Conservation (phyloP, 2,888 invertebrate species). For the Monochamus alternatus region DNA sequence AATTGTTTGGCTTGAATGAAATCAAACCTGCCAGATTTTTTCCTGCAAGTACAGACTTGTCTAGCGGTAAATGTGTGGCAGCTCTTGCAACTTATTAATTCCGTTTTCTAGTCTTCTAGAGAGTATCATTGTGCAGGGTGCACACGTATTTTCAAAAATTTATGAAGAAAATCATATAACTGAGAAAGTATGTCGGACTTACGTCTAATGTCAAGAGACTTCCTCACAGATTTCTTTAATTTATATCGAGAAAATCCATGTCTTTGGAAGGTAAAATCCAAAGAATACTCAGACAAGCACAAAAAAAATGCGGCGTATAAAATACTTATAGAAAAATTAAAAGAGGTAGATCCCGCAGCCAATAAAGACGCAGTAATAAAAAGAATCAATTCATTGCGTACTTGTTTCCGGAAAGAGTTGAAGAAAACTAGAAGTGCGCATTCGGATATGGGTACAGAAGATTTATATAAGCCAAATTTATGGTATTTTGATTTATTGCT, state of each 20-base stretch:
- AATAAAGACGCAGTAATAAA: constrained; percentile 46
- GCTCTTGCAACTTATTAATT: too few species aligned
- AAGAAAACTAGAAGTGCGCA: too few species aligned
- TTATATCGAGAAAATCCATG: constrained; percentile 52
- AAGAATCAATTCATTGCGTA: constrained; percentile 56
- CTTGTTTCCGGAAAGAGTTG: too few species aligned
- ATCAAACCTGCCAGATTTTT: constrained; percentile 28
- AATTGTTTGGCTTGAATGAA: constrained; percentile 4
- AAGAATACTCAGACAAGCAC: constrained; percentile 52
- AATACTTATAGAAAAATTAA: constrained; percentile 43
- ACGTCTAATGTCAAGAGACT: too few species aligned
- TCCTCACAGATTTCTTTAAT: constrained; percentile 49
- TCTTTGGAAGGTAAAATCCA: constrained; percentile 52
- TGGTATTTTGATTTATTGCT: too few species aligned
- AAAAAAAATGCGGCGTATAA: constrained; percentile 48
- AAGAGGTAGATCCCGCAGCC: constrained; percentile 44
- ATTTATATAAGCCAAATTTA: too few species aligned
- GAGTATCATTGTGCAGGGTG: too few species aligned
- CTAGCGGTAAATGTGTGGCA: constrained; percentile 11
- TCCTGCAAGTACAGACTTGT: constrained; percentile 23
- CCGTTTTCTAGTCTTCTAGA: too few species aligned
- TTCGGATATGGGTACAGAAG: too few species aligned
- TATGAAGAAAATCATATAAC: too few species aligned
- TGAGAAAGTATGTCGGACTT: too few species aligned
- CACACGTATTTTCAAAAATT: too few species aligned